Conservation (phyloP, 2,113 vertebrate species). For the Cichladusa arquata region DNA sequence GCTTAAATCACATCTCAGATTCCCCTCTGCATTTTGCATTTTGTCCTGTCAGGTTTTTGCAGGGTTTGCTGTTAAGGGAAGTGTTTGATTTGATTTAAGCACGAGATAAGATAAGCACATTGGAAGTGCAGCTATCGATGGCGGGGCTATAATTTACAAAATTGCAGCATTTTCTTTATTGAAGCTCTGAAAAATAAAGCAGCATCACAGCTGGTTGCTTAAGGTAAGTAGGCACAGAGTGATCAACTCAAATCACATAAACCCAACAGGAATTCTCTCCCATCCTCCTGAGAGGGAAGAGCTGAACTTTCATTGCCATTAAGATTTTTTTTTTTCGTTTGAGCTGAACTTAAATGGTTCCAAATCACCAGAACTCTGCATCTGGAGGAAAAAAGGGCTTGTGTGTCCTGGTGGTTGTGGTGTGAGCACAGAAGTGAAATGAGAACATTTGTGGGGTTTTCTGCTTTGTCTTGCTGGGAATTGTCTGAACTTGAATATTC, state of each 20-base stretch:
- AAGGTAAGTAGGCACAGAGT: neutral
- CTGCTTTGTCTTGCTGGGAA: neutral
- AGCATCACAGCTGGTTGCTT: neutral
- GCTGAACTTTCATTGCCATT: neutral
- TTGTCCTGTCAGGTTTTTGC: neutral
- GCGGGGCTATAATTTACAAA: neutral
- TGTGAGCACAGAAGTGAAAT: neutral
- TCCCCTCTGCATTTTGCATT: neutral
- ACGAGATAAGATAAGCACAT: neutral
- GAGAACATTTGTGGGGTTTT: neutral
- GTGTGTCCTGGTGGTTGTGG: too few relatives aligned
- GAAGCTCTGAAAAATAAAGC: neutral
- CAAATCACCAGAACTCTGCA: neutral
- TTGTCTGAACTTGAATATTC: neutral
- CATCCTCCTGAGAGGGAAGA: neutral
- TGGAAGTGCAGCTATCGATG: neutral
- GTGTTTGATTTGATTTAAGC: neutral
- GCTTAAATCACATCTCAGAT: neutral
- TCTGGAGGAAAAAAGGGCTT: too few relatives aligned
- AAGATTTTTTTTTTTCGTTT: neutral
- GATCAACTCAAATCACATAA: neutral
- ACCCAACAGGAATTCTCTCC: neutral
- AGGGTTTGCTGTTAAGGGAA: neutral
- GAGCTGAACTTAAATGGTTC: neutral
- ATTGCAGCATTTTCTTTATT: neutral